These are phyloP conservation scores for Cheirogaleus medius DNA, from an alignment of 2,113 vertebrate genomes.

Conservation along the genomic window DNA sequence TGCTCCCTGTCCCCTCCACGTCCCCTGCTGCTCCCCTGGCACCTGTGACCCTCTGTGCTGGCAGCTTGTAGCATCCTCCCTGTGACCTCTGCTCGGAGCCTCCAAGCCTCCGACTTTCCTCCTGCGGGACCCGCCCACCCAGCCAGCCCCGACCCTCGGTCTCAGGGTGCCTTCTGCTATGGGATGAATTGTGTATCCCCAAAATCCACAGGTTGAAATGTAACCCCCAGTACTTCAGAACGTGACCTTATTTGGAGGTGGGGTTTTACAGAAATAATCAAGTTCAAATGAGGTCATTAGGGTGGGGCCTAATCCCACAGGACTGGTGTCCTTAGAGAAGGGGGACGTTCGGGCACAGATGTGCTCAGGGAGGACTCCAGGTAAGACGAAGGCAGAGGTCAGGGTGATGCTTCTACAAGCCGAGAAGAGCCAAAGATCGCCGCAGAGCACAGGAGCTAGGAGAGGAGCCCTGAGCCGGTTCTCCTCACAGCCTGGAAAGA, in stretches of 20 bases:
- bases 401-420: no score
- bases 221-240: background rate
- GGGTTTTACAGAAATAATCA: background rate
- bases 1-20: background rate
- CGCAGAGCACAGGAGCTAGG: fast-evolving
- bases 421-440: background rate
- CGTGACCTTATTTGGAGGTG: background rate
- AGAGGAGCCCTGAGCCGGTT: no score
- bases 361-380: fast-evolving
- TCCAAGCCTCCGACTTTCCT: background rate
- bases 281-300: background rate
- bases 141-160: background rate
- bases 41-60: background rate
- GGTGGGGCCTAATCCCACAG: fast-evolving
- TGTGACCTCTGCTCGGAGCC: background rate
- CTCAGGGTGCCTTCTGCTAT: background rate
- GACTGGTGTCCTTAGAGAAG: no score
- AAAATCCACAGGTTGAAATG: background rate
- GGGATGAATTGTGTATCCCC: background rate
- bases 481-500: background rate
- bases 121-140: background rate
- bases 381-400: background rate
- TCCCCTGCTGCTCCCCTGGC: fast-evolving
- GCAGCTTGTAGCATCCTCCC: background rate
- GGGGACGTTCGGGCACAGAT: background rate